Evolutionary conservation across 1,140 invertebrate species (phyloP), one percentile per base, ranked within the genome.

Genomic region (Brachionus rubens): DNA sequence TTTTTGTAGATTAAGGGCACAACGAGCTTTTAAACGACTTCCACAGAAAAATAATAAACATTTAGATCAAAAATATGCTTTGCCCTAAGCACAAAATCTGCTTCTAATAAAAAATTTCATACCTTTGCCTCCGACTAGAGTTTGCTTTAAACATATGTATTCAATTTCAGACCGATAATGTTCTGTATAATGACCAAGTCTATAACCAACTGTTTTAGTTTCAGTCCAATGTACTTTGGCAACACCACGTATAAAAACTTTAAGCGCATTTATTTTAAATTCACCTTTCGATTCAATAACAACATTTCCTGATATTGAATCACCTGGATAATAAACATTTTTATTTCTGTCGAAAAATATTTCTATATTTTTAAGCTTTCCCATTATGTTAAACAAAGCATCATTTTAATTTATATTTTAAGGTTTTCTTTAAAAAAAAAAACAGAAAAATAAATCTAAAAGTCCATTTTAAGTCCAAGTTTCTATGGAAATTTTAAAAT

Each of bases 161-260:
- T 86, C 86, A 28, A 86, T 84, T 78, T 86, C 86, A 21, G 86
- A 83, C 78, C 85, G 86, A 78, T 83, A 86, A 80, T 87, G 85
- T 80, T 87, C 85, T 19, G 85, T 87, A 77, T 87, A 87, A n/a
- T 85, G 83, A 10, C 85, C 86, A 4, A 86, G 79, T 67, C 85
- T 75, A 77, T 84, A 86, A 14, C 85, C 85, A 5, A 84, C 85
- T 78, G 82, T 86, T 77, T 84, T 78, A 10, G 85, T 85, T 81
- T 86, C 86, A 3, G 85, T 86, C 86, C 86, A 86, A 76, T 86
- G 86, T 10, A 86, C 86, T 79, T 86, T 86, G 5, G 85, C 85
- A 40, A 86, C 82, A 56, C 86, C 85, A 77, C 85, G 78, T 83
- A 86, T 85, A 75, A 83, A 84, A 70, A 86, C 83, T 78, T 83